Percentiles rank a stretch among this genome's conserved stretches.
Evolutionary conservation across 37 sponge, comb jelly and placozoan species (phyloP).

Genomic region (Beroe forskalii): DNA sequence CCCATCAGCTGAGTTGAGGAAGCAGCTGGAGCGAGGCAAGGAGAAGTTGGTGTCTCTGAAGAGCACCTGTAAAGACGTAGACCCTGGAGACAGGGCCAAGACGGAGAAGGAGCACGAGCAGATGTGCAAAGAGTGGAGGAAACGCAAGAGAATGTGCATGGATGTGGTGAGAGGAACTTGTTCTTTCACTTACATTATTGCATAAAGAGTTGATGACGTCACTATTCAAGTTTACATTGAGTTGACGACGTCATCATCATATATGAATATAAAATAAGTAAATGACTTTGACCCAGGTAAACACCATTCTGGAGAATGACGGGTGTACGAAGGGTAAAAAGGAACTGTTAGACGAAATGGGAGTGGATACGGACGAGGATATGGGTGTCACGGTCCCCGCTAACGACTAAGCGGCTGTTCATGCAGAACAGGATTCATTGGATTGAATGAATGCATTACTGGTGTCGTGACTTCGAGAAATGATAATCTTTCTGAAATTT

Average conservation of each 20-base stretch:
- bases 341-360: conserved; percentile 54
- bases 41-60: conserved; percentile 43
- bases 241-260: no score
- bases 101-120: conserved; percentile 33
- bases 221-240: no score
- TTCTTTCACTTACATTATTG: no score
- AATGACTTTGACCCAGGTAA: no score
- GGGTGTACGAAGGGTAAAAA: conserved; percentile 44
- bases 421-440: no score
- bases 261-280: no score
- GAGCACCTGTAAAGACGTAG: conserved; percentile 26
- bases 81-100: conserved; percentile 5
- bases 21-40: conserved; percentile 29
- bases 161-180: conserved; percentile 57
- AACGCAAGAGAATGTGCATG: conserved; percentile 44
- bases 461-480: no score
- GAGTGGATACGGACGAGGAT: conserved; percentile 53
- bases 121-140: conserved; percentile 33
- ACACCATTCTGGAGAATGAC: conserved; percentile 30
- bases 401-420: no score
- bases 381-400: neutral
- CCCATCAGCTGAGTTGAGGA: conserved; percentile 60
- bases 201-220: no score
- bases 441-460: no score
- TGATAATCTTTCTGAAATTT: no score